Evolutionary conservation across 2,113 vertebrate species (phyloP).

Genomic region (Sterna hirundo): DNA sequence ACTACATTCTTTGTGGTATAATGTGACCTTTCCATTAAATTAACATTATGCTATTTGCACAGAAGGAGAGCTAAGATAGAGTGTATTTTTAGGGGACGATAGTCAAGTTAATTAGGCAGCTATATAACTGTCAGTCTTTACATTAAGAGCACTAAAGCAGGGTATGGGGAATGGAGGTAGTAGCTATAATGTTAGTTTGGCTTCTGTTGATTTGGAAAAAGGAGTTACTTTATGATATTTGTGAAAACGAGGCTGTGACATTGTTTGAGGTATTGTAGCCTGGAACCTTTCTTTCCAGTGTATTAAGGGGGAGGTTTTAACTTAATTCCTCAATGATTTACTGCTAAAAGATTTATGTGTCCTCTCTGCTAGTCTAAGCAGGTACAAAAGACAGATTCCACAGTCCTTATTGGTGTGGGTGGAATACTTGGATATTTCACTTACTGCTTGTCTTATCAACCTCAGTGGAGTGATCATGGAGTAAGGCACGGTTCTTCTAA

Average conservation of each 20-base stretch:
- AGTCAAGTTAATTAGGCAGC: constrained; percentile 51
- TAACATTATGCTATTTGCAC: constrained; percentile 1
- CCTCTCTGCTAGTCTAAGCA: background rate
- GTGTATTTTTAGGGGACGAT: constrained; percentile 18
- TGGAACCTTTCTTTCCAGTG: background rate
- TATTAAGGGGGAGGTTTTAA: background rate
- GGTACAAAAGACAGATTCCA: background rate
- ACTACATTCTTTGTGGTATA: constrained; percentile 18
- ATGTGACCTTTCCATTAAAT: constrained; percentile 56
- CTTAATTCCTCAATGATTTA: background rate
- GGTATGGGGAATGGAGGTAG: background rate
- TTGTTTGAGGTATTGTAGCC: background rate
- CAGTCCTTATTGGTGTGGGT: background rate
- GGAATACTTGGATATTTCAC: background rate
- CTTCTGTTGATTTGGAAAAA: background rate
- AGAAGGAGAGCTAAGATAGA: constrained; percentile 21
- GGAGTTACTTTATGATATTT: background rate
- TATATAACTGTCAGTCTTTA: constrained; percentile 11
- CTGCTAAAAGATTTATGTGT: background rate
- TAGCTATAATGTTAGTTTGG: background rate
- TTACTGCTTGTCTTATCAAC: background rate
- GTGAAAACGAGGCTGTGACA: background rate
- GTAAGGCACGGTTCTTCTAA: background rate
- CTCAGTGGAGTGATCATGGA: background rate
- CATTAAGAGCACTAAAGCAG: background rate